Conservation (phyloP, 2,113 vertebrate genomes). For the Charadrius vociferus region DNA sequence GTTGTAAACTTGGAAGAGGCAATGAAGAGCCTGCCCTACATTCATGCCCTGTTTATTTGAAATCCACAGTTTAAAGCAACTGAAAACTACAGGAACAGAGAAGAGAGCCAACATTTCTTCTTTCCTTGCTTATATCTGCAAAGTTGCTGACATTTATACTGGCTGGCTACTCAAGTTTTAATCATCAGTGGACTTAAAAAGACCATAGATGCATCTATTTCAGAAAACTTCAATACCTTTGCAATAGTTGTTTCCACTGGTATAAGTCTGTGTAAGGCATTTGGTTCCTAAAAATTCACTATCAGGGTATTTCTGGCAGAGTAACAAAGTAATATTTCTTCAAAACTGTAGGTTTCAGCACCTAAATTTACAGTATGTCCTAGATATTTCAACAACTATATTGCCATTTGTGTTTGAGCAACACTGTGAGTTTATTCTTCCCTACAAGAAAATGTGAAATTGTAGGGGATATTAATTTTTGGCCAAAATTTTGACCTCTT, state of each 20-base stretch:
- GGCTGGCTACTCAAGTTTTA: background rate
- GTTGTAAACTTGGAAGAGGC: background rate
- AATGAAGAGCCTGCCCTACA: background rate
- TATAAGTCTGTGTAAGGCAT: background rate
- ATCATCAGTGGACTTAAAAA: background rate
- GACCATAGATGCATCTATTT: background rate
- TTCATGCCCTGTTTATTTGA: background rate
- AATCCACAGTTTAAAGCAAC: background rate
- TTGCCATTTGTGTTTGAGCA: background rate
- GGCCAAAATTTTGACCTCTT: background rate
- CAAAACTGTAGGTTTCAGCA: background rate
- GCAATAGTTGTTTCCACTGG: background rate
- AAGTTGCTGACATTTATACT: background rate
- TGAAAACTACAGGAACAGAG: background rate
- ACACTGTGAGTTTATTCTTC: background rate
- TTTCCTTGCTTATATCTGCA: background rate
- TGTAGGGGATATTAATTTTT: background rate
- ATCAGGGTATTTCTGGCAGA: background rate
- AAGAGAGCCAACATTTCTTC: background rate
- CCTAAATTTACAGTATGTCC: background rate
- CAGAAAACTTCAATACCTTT: background rate
- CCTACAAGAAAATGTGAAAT: background rate
- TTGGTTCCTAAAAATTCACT: background rate
- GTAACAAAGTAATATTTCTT: background rate
- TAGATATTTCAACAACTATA: background rate